Conservation (phyloP, 2,113 vertebrate genomes). For the Mesocricetus auratus region DNA sequence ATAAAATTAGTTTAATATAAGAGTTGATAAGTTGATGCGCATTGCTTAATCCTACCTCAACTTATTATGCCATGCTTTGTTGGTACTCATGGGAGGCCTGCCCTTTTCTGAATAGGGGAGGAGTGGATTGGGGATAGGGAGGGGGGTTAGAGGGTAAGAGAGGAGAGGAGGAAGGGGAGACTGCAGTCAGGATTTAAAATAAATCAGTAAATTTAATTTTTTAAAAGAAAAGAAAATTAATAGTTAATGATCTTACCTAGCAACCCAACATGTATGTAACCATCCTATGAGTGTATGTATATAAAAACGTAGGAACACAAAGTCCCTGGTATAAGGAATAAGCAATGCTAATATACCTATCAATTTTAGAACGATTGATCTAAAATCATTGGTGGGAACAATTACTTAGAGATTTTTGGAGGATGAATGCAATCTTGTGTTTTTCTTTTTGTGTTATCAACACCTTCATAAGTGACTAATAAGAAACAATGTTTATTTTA, state of each 20-base stretch:
- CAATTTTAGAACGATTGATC: neutral
- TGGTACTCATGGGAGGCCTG: neutral
- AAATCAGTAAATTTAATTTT: neutral
- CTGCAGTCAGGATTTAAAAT: neutral
- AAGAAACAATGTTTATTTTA: neutral
- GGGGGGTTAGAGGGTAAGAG: neutral
- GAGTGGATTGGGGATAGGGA: neutral
- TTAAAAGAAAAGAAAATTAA: conserved; percentile 19
- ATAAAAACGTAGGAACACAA: neutral
- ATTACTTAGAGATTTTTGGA: neutral
- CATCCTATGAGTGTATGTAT: neutral
- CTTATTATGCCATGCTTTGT: neutral
- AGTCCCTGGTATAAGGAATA: neutral
- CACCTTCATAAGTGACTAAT: neutral
- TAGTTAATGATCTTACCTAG: conserved; percentile 47
- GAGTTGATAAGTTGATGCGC: neutral
- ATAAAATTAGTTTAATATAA: neutral
- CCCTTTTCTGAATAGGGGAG: neutral
- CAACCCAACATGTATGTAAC: conserved; percentile 23
- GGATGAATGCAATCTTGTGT: neutral
- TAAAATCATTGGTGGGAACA: neutral
- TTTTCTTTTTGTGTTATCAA: neutral
- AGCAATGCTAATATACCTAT: neutral
- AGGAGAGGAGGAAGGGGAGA: neutral
- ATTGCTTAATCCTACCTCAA: neutral